These are phyloP conservation scores for Athrips mouffetella DNA, from an alignment of 2,888 invertebrate genomes.

Conservation along the genomic window DNA sequence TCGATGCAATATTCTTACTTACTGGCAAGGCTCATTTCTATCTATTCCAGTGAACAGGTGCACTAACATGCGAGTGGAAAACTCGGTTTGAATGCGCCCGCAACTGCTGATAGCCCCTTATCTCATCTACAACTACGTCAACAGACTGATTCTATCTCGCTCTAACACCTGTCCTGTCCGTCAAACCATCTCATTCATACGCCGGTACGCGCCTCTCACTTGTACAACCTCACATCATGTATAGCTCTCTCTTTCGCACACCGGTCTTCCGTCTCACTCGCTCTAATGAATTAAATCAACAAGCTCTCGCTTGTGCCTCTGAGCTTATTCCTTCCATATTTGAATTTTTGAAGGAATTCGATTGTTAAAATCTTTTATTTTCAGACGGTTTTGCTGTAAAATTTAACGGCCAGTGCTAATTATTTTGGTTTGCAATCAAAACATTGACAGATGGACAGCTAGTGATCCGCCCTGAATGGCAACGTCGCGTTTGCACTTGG, in stretches of 20 bases:
- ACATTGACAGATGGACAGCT: no score
- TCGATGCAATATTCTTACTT: not conserved
- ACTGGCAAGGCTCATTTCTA: not conserved
- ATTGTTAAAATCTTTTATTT: slow-evolving; percentile 32
- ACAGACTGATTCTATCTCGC: slow-evolving; percentile 56
- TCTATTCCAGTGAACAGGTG: not conserved
- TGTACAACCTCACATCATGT: slow-evolving; percentile 49
- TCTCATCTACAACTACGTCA: slow-evolving; percentile 76
- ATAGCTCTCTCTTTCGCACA: slow-evolving; percentile 30
- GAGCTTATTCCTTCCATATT: slow-evolving; percentile 61
- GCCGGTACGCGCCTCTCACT: slow-evolving; percentile 41
- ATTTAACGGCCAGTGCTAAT: not conserved
- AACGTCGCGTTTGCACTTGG: slow-evolving; percentile 10
- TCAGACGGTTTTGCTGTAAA: no score
- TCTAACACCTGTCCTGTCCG: slow-evolving; percentile 36
- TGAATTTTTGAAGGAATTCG: slow-evolving; percentile 62
- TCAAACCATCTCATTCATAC: slow-evolving; percentile 37
- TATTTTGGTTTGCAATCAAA: not conserved
- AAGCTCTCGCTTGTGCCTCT: slow-evolving; percentile 72
- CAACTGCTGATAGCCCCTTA: slow-evolving; percentile 72
- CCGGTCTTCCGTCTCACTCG: slow-evolving; percentile 43
- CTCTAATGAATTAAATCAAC: slow-evolving; percentile 78
- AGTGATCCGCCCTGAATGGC: not conserved
- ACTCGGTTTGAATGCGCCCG: slow-evolving; percentile 47
- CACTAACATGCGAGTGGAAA: slow-evolving; percentile 49